These are phyloP conservation scores for Paralichthys olivaceus DNA, from an alignment of 2,113 vertebrate species.

Conservation along the genomic window DNA sequence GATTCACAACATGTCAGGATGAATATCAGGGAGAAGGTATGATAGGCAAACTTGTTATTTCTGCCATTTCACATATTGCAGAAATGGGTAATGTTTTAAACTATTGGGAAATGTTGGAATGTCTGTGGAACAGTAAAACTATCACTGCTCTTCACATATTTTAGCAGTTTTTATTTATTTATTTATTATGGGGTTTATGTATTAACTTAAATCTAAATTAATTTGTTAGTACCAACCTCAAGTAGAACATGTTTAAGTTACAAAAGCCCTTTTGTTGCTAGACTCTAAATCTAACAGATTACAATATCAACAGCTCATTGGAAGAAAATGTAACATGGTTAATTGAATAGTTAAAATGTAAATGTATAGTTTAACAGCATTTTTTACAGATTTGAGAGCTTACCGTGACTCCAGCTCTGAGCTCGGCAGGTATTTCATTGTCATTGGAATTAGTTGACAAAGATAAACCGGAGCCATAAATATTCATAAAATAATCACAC, in stretches of 20 bases:
- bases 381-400: not conserved
- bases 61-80: constrained; percentile 14
- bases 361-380: not conserved
- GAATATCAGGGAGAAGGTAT: constrained; percentile 20
- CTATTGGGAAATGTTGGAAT: constrained; percentile 25
- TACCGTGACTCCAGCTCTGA: not conserved
- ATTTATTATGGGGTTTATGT: not conserved
- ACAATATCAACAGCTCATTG: no score
- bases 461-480: not conserved
- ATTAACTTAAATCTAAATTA: not conserved
- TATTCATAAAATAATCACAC: not conserved
- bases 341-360: no score
- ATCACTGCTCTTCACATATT: not conserved
- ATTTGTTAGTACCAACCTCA: no score
- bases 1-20: constrained; percentile 47
- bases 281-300: no score
- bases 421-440: not conserved
- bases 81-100: constrained; percentile 6
- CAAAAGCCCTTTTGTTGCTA: no score
- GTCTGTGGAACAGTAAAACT: not conserved
- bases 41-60: constrained; percentile 5
- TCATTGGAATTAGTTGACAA: not conserved
- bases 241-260: no score
- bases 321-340: no score
- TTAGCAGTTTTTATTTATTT: not conserved